Evolutionary conservation across 92 coral and sea anemone species (phyloP).

Genomic region (Hydrozoanthus gracilis): DNA sequence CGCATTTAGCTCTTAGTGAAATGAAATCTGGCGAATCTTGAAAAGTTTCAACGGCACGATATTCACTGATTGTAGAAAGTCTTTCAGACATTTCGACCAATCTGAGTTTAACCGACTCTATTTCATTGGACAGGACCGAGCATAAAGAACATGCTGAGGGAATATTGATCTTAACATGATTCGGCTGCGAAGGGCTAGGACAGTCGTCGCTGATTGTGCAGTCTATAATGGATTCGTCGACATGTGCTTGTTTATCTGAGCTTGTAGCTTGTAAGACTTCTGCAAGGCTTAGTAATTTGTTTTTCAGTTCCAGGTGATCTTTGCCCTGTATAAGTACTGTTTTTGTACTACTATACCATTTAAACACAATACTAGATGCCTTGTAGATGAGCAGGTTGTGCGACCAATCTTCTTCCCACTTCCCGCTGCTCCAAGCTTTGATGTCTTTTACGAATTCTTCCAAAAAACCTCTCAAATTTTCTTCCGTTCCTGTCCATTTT

Average conservation of each 20-base stretch:
- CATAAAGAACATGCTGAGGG: conserved; percentile 36
- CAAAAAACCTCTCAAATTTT: conserved; percentile 22
- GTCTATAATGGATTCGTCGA: conserved; percentile 16
- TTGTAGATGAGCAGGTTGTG: conserved; percentile 45
- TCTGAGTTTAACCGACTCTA: conserved; percentile 32
- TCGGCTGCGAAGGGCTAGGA: conserved; percentile 20
- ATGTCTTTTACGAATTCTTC: conserved; percentile 27
- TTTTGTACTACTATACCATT: conserved; percentile 49
- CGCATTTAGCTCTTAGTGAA: conserved; percentile 28
- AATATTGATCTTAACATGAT: conserved; percentile 4
- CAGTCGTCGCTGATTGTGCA: conserved; percentile 17
- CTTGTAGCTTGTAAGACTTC: conserved; percentile 25
- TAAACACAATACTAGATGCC: conserved; percentile 44
- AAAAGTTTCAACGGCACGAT: not conserved
- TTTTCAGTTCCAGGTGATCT: conserved; percentile 41
- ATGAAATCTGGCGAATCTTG: not conserved
- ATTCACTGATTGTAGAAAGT: conserved; percentile 13
- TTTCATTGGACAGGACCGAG: conserved; percentile 18
- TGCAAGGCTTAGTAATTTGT: conserved; percentile 22
- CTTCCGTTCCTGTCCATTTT: conserved; percentile 36
- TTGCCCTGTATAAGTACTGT: conserved; percentile 37
- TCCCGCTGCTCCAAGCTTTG: conserved; percentile 25
- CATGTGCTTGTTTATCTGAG: conserved; percentile 23
- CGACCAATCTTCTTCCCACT: conserved; percentile 41
- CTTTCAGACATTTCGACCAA: conserved; percentile 23